These are phyloP conservation scores for Cataglyphis livida DNA, from an alignment of 2,888 invertebrate genomes.

Conservation along the genomic window DNA sequence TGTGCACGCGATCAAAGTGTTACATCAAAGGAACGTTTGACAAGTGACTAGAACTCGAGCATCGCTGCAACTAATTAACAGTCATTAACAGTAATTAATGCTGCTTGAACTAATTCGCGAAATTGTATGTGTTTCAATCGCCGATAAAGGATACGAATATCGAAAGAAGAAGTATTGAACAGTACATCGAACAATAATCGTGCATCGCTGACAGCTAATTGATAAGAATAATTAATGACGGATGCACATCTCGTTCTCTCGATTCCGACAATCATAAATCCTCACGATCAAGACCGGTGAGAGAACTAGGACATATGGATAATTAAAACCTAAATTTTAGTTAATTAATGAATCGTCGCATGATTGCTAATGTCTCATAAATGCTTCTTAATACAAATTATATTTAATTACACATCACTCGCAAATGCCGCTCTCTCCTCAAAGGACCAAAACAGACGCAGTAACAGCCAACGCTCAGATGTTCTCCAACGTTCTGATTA, in stretches of 20 bases:
- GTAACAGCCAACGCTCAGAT: slow-evolving; percentile 5
- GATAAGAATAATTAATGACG: slow-evolving; percentile 20
- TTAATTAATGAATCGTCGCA: slow-evolving; percentile 18
- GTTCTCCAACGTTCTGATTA: slow-evolving; percentile 25
- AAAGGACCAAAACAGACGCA: slow-evolving; percentile 13
- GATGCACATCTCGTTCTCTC: neutral
- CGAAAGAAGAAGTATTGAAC: slow-evolving; percentile 4
- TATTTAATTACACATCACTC: slow-evolving; percentile 10
- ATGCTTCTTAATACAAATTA: slow-evolving; percentile 43
- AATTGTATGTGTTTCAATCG: slow-evolving; percentile 1
- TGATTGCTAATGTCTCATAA: neutral
- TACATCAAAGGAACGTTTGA: slow-evolving; percentile 42
- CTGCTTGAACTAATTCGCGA: neutral
- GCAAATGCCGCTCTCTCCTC: slow-evolving; percentile 5
- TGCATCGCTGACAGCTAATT: slow-evolving; percentile 7
- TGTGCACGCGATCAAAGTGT: slow-evolving; percentile 39
- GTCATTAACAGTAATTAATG: slow-evolving; percentile 30
- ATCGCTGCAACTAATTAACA: slow-evolving; percentile 41
- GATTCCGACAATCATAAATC: slow-evolving; percentile 18
- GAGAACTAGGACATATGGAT: neutral
- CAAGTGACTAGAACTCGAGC: slow-evolving; percentile 44
- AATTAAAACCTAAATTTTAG: neutral
- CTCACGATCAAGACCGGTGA: slow-evolving; percentile 4
- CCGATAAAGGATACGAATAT: neutral
- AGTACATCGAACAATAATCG: slow-evolving; percentile 10